Base-by-base conservation (phyloP, 2,888 invertebrate genomes). In the Epinotia bilunana region DNA sequence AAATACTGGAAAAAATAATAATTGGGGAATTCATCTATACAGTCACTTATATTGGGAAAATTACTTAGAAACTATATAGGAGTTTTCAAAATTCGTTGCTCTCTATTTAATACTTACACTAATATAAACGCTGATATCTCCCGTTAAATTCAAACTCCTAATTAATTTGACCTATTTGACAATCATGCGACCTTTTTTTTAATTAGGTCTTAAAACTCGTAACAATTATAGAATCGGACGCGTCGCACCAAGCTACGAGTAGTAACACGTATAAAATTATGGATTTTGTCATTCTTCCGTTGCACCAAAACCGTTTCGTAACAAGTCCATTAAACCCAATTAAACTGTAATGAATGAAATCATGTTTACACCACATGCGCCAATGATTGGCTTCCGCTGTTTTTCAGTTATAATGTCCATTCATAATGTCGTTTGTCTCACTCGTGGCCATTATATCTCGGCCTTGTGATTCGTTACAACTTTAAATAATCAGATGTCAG, bases 261-360 rank as follows among this genome's bases (percentile, higher is more conserved):
- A n/a, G n/a, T 23, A 49, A 49, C 49, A 20, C 13, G n/a, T 64
- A 46, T 46, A 68, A 39, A 68, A 23, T 68, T 43, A 43, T 28
- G 20, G 5, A 43, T 62, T 61, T n/a, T 28, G 65, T 72, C 55
- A 64, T 53, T 39, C 65, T 72, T 75, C 65, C 65, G 75, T 55
- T 72, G 43, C 58, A 68, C 43, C 57, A 64, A 67, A 69, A 49
- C 53, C 49, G 53, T 70, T 74, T 64, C 74, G 70, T 72, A 72
- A 74, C 65, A 69, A 68, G 63, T 46, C 77, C 81, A 81, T 80
- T 78, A 65, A 74, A 33, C 70, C 77, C 77, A 82, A 83, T 86
- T 84, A 87, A 80, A 81, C 76, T 79, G 80, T 86, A 86, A 89
- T 90, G 90, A 89, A 89, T 89, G 88, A 89, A 91, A 90, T 90